Percentiles rank a stretch among this genome's conserved stretches.
phyloP scores from a whole-genome alignment of 1,140 invertebrate species.

The Neodiprion pinetum region DNA sequence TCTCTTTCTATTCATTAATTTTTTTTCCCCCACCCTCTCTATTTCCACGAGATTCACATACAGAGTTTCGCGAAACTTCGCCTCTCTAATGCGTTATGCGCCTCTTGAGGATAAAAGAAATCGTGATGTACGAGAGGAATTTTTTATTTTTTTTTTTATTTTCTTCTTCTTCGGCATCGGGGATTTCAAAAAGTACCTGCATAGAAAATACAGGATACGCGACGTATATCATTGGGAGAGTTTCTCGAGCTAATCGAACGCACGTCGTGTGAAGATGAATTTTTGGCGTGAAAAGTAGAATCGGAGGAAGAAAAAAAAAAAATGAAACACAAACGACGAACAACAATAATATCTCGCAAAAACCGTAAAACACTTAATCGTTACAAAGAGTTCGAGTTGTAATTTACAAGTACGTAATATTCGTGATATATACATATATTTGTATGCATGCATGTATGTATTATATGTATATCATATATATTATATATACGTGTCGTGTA shows the following conservation, averaged over 20 bases:
- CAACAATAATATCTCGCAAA: too few species aligned
- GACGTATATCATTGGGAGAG: too few species aligned
- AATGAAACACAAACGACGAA: too few species aligned
- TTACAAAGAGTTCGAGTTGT: background rate
- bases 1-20: conserved; percentile 5
- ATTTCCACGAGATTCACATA: background rate
- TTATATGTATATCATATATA: background rate
- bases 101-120: conserved; percentile 15
- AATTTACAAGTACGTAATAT: background rate
- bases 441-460: background rate
- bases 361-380: too few species aligned
- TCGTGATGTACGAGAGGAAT: background rate
- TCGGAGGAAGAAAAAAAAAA: too few species aligned
- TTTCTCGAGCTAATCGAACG: too few species aligned
- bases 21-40: conserved; percentile 8
- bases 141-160: background rate
- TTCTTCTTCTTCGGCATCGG: too few species aligned
- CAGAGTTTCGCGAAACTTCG: background rate
- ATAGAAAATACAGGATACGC: too few species aligned
- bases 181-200: too few species aligned
- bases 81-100: background rate
- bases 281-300: too few species aligned
- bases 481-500: background rate
- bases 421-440: conserved; percentile 6
- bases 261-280: too few species aligned